Evolutionary conservation across 2,888 invertebrate genomes (phyloP), one percentile per base, ranked within the genome.

Genomic region (Stenchaetothrips biformis): DNA sequence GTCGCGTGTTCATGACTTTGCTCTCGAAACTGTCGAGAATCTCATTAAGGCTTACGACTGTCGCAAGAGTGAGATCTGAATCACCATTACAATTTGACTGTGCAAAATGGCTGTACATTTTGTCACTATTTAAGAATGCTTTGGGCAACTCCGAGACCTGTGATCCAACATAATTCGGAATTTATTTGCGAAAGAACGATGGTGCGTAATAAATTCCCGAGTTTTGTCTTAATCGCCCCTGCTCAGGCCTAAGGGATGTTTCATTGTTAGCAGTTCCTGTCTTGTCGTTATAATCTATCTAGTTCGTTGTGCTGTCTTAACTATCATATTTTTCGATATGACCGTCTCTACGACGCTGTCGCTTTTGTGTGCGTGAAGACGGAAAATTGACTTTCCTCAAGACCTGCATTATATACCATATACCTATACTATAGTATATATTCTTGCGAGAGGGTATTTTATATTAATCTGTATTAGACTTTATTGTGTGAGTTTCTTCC

Each of bases 401-500:
- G 67, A 11, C n/a, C 25, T 21, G 8, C 25, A 74, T 67, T 74
- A 74, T 74, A 74, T 25, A 74, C 53, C 53, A 13, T 59, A 59
- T 59, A 59, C 59, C 59, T 59, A 13, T 59, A 59, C 59, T 59
- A 13, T 59, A 59, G 59, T 6, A 59, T 59, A 18, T 59, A 16
- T 59, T 59, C 59, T 59, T 25, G 67, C 11, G 67, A 74, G 67
- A 74, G 67, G 67, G 25, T 74, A 74, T 74, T 74, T 74, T 74
- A 74, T 74, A 74, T 74, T 74, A 74, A 74, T 74, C 67, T 74
- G 21, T 74, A 74, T 74, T 21, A 21, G n/a, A 21, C n/a, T n/a
- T n/a, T 21, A 21, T 74, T 74, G 37, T 74, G 67, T 74, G 67
- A 74, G 67, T 74, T 74, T 25, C 67, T 74, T 74, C 67, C 67